A percentile compares a stretch with the other conserved stretches of the same genome.
phyloP scores from a whole-genome alignment of 2,113 vertebrate genomes.

The Nettapus auritus region DNA sequence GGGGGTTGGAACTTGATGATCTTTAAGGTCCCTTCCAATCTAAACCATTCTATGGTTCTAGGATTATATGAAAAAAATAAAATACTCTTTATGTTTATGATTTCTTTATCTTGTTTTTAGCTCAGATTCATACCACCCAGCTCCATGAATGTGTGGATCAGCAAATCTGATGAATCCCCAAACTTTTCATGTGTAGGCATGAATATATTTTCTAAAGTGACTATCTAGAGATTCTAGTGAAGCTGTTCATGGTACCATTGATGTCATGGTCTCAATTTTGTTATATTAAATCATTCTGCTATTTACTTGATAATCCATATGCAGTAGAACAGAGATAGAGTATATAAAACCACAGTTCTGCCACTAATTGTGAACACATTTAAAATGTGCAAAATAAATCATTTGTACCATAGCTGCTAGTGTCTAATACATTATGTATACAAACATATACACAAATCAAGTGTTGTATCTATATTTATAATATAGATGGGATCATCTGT shows the following conservation, averaged over 20 bases:
- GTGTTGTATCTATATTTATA: not conserved
- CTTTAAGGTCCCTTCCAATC: too few species aligned
- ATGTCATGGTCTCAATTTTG: not conserved
- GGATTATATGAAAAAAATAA: not conserved
- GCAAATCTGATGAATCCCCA: not conserved
- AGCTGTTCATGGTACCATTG: rapidly evolving
- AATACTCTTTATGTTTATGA: not conserved
- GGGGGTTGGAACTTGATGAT: too few species aligned
- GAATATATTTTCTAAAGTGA: not conserved
- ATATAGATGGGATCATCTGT: not conserved
- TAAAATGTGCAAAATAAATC: not conserved
- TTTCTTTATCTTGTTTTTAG: not conserved
- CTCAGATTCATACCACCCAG: not conserved
- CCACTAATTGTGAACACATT: slow-evolving; percentile 4
- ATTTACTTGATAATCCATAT: not conserved
- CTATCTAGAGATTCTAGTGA: not conserved
- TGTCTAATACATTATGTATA: not conserved
- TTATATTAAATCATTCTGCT: not conserved
- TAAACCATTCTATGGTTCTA: too few species aligned
- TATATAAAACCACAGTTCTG: not conserved
- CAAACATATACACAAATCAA: not conserved
- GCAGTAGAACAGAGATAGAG: not conserved
- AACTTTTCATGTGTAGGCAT: not conserved
- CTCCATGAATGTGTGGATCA: not conserved
- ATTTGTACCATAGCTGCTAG: not conserved